A percentile compares a stretch with the other conserved stretches of the same genome.
Evolutionary conservation across 2,113 vertebrate species (phyloP).

Genomic region (Hippocampus mohnikei): DNA sequence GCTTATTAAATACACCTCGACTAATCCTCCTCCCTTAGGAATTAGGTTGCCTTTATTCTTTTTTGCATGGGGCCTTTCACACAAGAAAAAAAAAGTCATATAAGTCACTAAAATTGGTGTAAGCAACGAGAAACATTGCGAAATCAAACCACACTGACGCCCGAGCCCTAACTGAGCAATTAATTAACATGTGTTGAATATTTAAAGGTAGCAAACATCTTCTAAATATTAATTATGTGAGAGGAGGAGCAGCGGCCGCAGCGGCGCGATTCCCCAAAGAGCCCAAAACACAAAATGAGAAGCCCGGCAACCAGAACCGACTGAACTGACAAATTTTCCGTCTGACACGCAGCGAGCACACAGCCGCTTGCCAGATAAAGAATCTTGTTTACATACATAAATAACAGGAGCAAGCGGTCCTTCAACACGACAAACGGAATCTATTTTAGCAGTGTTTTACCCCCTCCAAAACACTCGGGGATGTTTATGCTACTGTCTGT

Average conservation of each 20-base stretch:
- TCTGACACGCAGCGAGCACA: slow-evolving; percentile 45
- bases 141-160: slow-evolving; percentile 4
- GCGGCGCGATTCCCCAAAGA: slow-evolving; percentile 42
- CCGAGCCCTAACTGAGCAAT: slow-evolving; percentile 12
- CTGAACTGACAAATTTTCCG: slow-evolving; percentile 48
- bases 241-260: slow-evolving; percentile 33
- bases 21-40: slow-evolving; percentile 56
- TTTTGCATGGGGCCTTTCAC: slow-evolving; percentile 51
- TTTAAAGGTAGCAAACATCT: slow-evolving; percentile 41
- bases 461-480: background rate
- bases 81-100: slow-evolving; percentile 7
- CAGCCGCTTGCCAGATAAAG: slow-evolving; percentile 49
- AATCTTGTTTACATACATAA: slow-evolving; percentile 46
- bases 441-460: slow-evolving; percentile 6
- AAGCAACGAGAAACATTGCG: background rate
- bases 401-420: slow-evolving; percentile 53
- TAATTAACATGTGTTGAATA: slow-evolving; percentile 40
- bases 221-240: slow-evolving; percentile 51
- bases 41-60: slow-evolving; percentile 53
- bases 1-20: slow-evolving; percentile 69
- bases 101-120: slow-evolving; percentile 9
- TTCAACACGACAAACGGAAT: slow-evolving; percentile 38
- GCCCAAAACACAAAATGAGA: slow-evolving; percentile 43
- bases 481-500: slow-evolving; percentile 45
- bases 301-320: slow-evolving; percentile 42